These are phyloP conservation scores for Trididemnum nubilum DNA, from an alignment of 23 tunicate genomes.

Conservation along the genomic window DNA sequence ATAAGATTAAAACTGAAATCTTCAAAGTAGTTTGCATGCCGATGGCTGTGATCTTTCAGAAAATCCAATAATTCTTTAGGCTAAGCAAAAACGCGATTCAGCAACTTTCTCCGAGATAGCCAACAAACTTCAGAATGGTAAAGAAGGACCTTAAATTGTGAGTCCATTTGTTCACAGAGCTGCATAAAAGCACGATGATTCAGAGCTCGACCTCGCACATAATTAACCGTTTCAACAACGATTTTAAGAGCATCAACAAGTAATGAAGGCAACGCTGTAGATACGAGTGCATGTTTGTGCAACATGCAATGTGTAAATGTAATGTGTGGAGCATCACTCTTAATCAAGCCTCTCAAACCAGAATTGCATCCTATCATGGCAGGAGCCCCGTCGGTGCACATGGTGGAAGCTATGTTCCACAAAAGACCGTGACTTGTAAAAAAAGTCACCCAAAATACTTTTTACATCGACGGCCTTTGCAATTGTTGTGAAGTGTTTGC, in stretches of 20 bases:
- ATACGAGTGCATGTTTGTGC: slow-evolving; percentile 27
- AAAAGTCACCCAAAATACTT: slow-evolving; percentile 29
- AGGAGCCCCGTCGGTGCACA: slow-evolving; percentile 54
- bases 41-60: slow-evolving; percentile 10
- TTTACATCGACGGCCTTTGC: slow-evolving; percentile 46
- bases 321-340: slow-evolving; percentile 34
- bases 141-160: slow-evolving; percentile 34
- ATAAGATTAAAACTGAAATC: slow-evolving; percentile 23
- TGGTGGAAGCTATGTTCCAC: slow-evolving; percentile 36
- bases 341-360: slow-evolving; percentile 51
- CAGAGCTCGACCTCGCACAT: slow-evolving; percentile 40
- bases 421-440: slow-evolving; percentile 29
- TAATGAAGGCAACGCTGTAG: slow-evolving; percentile 25
- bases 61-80: slow-evolving; percentile 18
- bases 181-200: slow-evolving; percentile 46
- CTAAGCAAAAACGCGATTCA: slow-evolving; percentile 22
- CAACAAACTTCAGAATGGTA: slow-evolving; percentile 34
- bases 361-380: slow-evolving; percentile 46
- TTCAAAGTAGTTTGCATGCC: slow-evolving; percentile 35
- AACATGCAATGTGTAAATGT: slow-evolving; percentile 40
- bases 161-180: slow-evolving; percentile 50
- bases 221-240: slow-evolving; percentile 50
- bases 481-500: slow-evolving; percentile 52
- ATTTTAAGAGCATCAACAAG: slow-evolving; percentile 43
- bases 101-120: slow-evolving; percentile 14